These are phyloP conservation scores for Agrilus biguttatus DNA, from an alignment of 2,888 invertebrate species.

Conservation along the genomic window DNA sequence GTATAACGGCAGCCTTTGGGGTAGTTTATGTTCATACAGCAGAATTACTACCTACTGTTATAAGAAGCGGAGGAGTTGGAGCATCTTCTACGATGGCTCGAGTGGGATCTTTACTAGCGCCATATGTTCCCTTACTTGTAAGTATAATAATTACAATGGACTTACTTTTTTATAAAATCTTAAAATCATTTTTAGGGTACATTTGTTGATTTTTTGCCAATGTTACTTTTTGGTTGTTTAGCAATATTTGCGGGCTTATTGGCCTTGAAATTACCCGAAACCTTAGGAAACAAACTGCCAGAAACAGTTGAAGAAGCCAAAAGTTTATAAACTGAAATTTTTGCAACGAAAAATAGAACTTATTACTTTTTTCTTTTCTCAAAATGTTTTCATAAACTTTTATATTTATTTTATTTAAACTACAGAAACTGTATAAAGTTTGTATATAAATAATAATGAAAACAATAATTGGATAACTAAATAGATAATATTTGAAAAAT, in stretches of 20 bases:
- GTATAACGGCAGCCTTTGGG: conserved; percentile 47
- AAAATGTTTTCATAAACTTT: too few species aligned
- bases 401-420: too few species aligned
- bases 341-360: neutral
- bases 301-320: conserved; percentile 42
- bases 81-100: conserved; percentile 43
- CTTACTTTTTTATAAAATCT: neutral
- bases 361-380: neutral
- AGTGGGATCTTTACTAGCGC: conserved; percentile 45
- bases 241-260: conserved; percentile 37
- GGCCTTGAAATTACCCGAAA: conserved; percentile 46
- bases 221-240: conserved; percentile 38
- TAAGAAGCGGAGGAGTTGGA: conserved; percentile 45
- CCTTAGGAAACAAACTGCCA: conserved; percentile 42
- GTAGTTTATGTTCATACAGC: conserved; percentile 48
- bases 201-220: conserved; percentile 34
- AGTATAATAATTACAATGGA: conserved; percentile 5
- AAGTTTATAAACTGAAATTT: conserved; percentile 13
- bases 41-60: conserved; percentile 37
- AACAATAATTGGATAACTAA: too few species aligned
- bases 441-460: too few species aligned
- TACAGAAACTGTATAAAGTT: too few species aligned
- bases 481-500: too few species aligned
- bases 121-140: conserved; percentile 45
- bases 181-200: conserved; percentile 27